phyloP scores from a whole-genome alignment of 2,113 vertebrate species.

The Eulacestoma nigropectus region DNA sequence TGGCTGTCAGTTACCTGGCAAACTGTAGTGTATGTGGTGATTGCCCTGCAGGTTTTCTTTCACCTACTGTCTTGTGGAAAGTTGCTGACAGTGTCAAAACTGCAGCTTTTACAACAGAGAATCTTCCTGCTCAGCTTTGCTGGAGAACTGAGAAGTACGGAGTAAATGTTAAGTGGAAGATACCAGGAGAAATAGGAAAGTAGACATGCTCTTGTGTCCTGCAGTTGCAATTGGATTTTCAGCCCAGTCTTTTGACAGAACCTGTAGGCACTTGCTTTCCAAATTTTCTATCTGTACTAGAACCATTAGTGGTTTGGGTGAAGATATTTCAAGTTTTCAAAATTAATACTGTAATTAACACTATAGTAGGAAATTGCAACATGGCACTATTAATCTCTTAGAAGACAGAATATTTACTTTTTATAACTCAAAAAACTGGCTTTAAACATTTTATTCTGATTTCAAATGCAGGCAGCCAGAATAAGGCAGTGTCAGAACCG shows the following conservation, averaged over 20 bases:
- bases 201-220: neutral
- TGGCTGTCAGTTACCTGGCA: neutral
- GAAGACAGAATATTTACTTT: neutral
- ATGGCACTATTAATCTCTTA: accelerated
- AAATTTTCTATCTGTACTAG: neutral
- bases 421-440: neutral
- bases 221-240: neutral
- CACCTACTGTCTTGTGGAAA: neutral
- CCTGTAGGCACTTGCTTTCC: neutral
- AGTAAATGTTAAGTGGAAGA: neutral
- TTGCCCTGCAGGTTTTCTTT: neutral
- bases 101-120: neutral
- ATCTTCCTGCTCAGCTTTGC: neutral
- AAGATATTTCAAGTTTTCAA: neutral
- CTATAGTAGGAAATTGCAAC: neutral
- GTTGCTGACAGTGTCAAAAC: neutral
- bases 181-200: neutral
- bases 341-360: neutral
- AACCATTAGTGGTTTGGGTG: neutral
- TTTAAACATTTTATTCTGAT: neutral
- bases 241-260: neutral
- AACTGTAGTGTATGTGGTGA: accelerated
- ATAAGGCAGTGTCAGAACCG: neutral
- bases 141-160: neutral
- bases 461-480: neutral